Evolutionary conservation across 2,888 invertebrate genomes (phyloP), one percentile per base, ranked within the genome.

Genomic region (Zaprionus bogoriensis): DNA sequence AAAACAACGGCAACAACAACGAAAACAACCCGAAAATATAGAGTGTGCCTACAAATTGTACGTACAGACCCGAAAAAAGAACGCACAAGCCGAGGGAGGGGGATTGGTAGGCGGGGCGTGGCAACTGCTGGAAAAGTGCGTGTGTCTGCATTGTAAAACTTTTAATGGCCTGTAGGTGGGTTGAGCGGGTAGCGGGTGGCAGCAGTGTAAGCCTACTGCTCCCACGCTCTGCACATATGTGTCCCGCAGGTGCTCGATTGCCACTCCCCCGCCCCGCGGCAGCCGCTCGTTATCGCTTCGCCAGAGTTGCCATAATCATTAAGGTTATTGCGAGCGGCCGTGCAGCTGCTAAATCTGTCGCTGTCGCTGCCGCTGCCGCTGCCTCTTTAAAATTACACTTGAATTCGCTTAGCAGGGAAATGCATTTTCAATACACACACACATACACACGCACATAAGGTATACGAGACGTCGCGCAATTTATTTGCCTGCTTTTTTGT

Each of bases 141-240:
- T 85, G 86, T 83, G 80, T 83, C 83, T 83, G 86, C 86, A 83
- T 83, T 81, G 81, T 81, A 77, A 83, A 84, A 84, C 68, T 87
- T 84, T 85, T 88, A 88, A 88, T 88, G 87, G 88, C 77, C 39
- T 57, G 55, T 59, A 77, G 71, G 68, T 64, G 38, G 30, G n/a
- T n/a, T 36, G 30, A 22, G 7, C 17, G 17, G 17, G 38, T 39
- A 10, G 4, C 10, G 10, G 5, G 42, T 36, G n/a, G 23, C 53
- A 54, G 44, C 46, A 53, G 27, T 42, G 65, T 51, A 51, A n/a
- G n/a, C 53, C 51, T 14, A 30, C 50, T 53, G 12, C 50, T 30
- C 28, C 20, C 28, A 5, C 30, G 22, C 53, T n/a, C 30, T 10
- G 30, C 19, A 60, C 77, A 80, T 70, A 75, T 80, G 77, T 80